These are phyloP conservation scores for Mustelus asterias DNA, from an alignment of 2,113 vertebrate genomes.

Conservation along the genomic window DNA sequence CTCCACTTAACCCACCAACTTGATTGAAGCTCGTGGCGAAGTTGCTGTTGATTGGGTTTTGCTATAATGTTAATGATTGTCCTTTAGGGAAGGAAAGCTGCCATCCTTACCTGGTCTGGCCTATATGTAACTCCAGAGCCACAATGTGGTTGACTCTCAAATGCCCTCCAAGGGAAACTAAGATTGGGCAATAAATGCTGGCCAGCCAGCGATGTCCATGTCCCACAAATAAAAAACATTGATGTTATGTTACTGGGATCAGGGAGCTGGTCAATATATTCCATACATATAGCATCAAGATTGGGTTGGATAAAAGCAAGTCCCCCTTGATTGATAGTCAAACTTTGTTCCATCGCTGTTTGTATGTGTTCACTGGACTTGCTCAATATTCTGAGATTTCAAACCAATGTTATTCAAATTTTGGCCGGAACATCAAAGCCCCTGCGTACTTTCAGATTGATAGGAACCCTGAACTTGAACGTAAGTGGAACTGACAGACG, in stretches of 20 bases:
- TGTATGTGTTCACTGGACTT: background rate
- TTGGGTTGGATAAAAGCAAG: background rate
- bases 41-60: background rate
- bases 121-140: too few relatives aligned
- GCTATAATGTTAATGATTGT: background rate
- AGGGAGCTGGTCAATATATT: background rate
- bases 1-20: background rate
- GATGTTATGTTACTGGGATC: background rate
- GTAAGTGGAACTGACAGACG: background rate
- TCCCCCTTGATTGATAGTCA: background rate
- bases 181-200: too few relatives aligned
- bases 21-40: background rate
- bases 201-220: too few relatives aligned
- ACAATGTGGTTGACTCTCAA: too few relatives aligned
- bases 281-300: background rate
- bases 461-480: background rate
- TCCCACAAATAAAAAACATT: too few relatives aligned
- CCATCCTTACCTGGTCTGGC: too few relatives aligned
- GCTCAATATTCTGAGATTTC: background rate
- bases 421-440: slow-evolving; percentile 22
- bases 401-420: slow-evolving; percentile 5
- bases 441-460: background rate
- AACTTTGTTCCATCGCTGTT: background rate
- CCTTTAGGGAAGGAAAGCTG: too few relatives aligned
- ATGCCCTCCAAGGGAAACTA: too few relatives aligned